These are phyloP conservation scores for Casuarius casuarius DNA, from an alignment of 2,113 vertebrate species.

Conservation along the genomic window DNA sequence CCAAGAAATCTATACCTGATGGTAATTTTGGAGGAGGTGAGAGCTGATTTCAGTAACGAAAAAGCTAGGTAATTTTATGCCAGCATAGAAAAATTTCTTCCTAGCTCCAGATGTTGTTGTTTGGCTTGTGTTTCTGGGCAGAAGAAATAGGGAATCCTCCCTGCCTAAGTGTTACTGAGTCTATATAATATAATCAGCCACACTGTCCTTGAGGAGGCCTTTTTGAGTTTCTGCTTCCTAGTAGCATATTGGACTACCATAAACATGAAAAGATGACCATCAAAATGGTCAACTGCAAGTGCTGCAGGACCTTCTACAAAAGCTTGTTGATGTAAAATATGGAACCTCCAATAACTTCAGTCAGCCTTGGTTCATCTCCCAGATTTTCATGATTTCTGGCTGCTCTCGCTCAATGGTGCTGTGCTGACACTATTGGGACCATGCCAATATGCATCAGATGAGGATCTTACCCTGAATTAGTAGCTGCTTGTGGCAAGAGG, in stretches of 20 bases:
- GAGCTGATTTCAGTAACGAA: not conserved
- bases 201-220: not conserved
- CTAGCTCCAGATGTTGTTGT: not conserved
- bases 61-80: not conserved
- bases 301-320: not conserved
- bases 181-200: not conserved
- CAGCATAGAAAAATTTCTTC: not conserved
- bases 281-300: not conserved
- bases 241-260: not conserved
- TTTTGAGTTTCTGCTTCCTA: not conserved
- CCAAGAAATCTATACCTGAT: not conserved
- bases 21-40: not conserved
- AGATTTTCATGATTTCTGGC: not conserved
- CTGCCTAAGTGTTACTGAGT: rapidly evolving
- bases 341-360: not conserved
- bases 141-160: not conserved
- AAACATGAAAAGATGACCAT: not conserved
- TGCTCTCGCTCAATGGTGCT: rapidly evolving
- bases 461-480: not conserved
- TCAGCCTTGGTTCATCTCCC: not conserved
- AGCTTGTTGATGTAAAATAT: not conserved
- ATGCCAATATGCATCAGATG: not conserved
- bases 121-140: not conserved
- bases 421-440: not conserved
- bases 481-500: not conserved